Percentiles rank a stretch among this genome's conserved stretches.
These are phyloP conservation scores for Cephus spinipes DNA, from an alignment of 2,888 invertebrate species.

Conservation along the genomic window DNA sequence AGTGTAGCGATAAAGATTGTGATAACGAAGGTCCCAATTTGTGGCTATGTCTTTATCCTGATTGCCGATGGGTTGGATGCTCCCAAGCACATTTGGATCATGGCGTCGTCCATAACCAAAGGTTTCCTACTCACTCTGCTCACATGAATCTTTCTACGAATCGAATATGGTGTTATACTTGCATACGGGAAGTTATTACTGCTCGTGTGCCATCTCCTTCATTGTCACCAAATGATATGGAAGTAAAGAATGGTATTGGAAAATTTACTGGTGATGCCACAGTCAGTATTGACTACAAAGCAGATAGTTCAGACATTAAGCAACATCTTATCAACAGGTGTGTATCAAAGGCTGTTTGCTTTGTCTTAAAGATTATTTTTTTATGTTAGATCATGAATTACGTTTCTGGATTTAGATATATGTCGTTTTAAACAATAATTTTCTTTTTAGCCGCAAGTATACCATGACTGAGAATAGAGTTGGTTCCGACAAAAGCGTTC, in stretches of 20 bases:
- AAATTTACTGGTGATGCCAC: conserved; percentile 53
- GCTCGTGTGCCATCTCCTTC: conserved; percentile 49
- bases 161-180: conserved; percentile 90
- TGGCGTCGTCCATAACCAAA: conserved; percentile 83
- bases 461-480: conserved; percentile 8
- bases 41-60: conserved; percentile 87
- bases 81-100: conserved; percentile 87
- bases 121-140: conserved; percentile 77
- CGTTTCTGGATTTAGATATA: neutral
- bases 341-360: conserved; percentile 19
- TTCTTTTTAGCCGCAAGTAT: neutral
- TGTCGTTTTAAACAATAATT: neutral
- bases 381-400: neutral
- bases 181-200: conserved; percentile 80
- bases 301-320: conserved; percentile 32
- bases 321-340: conserved; percentile 43
- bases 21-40: conserved; percentile 81
- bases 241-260: conserved; percentile 42
- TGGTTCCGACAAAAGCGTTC: conserved; percentile 41
- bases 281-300: conserved; percentile 41
- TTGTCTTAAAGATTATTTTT: neutral
- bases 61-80: conserved; percentile 86
- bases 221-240: conserved; percentile 49
- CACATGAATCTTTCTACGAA: conserved; percentile 88
- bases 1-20: conserved; percentile 81